Base-by-base conservation (phyloP, 1,140 invertebrate species). In the Stenopsyche tienmushanensis region DNA sequence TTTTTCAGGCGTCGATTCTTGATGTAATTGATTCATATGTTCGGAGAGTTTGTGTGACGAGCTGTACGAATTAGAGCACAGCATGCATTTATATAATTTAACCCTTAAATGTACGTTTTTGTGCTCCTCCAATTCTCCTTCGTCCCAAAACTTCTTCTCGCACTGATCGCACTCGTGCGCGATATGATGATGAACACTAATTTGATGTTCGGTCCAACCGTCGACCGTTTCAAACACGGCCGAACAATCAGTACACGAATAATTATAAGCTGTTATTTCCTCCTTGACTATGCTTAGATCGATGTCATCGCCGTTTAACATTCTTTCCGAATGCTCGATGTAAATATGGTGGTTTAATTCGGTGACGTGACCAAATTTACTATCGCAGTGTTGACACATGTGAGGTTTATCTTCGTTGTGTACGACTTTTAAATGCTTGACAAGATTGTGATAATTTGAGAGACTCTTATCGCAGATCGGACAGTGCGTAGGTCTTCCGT, bases 41-140 rank as follows among this genome's bases (percentile, higher is more conserved):
- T 82, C 77, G 18, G 83, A 79, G 3, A 86, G 72, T 15, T 82
- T 79, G 26, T 80, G 77, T 0, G 83, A 78, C n/a, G 82, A 84
- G 62, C 83, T 84, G 67, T 85, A 86, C 47, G 84, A 85, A 60
- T 83, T 83, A 1, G 81, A 75, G 62, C 85, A 86, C 25, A 85
- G 76, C 2, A 78, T 82, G 59, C 85, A 86, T 0, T 84, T 83
- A 59, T 85, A 87, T 20, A 86, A 83, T 70, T 88, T 87, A 1
- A 87, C 78, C 67, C 87, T 85, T 20, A 87, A 76, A 74, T 89
- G 86, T 1, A 84, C 78, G 69, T 83, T 86, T 44, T 85, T 84
- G 70, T 89, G 87, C 65, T 88, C 84, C 0, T 81, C 79, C 3
- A 87, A 74, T 58, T 87, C 83, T 0, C 75, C 76, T 17, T 82